Base-by-base conservation (phyloP, 2,888 invertebrate genomes). In the Trissoscelio sp. region DNA sequence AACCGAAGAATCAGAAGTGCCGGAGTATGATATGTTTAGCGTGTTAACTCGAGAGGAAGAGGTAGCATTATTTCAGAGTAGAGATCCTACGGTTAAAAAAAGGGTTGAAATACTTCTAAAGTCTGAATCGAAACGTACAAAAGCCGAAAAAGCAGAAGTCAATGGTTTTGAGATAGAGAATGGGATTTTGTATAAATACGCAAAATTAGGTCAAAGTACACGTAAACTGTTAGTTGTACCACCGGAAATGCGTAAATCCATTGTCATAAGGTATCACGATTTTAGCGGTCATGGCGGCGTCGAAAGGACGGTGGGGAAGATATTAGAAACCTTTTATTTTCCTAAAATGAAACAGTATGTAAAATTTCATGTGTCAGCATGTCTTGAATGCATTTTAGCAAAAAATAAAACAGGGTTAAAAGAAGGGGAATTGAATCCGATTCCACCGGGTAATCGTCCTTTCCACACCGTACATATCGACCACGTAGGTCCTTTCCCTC, bases 401-500 rank as follows among this genome's bases (percentile, higher is more conserved):
- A 64, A 64, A 7, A 34, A 12, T 4, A 20, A 18, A 11, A 11
- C n/a, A 0, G 64, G 69, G 11, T 42, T 18, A 31, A 39, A 69
- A 44, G 12, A 5, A 0, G 72, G 72, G 1, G 58, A 37, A 20
- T 60, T 72, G 14, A 5, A 58, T 9, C 42, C 58, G 1, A 72
- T 72, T n/a, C 58, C 46, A 9, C 34, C 37, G 0, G 70, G 70
- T 3, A 16, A 5, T 11, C 24, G 60, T n/a, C 44, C 69, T 11
- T 69, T 69, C 12, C 22, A 39, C 3, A 24, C n/a, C n/a, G 37
- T 85, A 0, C 80, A 84, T 51, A 7, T 83, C 1, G 83, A 83
- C 22, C 84, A 85, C 51, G 24, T 83, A 3, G 83, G 83, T 28
- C 83, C 85, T 7, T 79, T 83, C 18, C 39, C 81, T 0, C 70